A percentile compares a stretch with the other conserved stretches of the same genome.
phyloP scores from a whole-genome alignment of 2,888 invertebrate species.

The Lithophane semibrunnea region DNA sequence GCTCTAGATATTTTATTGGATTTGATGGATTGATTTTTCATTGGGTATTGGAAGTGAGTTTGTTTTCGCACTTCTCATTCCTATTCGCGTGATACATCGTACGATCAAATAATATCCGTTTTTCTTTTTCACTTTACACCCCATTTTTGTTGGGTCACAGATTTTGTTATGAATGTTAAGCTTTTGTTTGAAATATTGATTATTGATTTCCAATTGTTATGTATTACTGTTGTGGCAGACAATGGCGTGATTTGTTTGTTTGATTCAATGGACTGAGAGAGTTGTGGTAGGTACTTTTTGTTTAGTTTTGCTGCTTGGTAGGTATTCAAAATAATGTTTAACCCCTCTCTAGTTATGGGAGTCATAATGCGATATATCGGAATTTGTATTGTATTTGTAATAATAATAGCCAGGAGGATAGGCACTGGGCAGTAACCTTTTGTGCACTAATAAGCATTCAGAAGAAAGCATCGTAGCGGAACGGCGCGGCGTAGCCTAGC shows the following conservation, averaged over 20 bases:
- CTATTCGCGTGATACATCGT: slow-evolving; percentile 74
- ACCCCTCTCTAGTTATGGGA: not conserved
- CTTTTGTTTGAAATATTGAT: slow-evolving; percentile 62
- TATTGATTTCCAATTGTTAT: slow-evolving; percentile 55
- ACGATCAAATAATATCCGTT: slow-evolving; percentile 77
- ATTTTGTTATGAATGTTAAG: slow-evolving; percentile 64
- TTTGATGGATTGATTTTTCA: slow-evolving; percentile 81
- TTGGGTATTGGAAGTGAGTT: slow-evolving; percentile 76
- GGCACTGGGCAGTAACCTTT: not conserved
- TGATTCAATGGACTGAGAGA: slow-evolving; percentile 14
- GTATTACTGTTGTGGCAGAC: slow-evolving; percentile 29
- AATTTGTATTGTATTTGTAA: no score
- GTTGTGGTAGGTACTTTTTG: not conserved
- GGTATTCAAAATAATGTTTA: not conserved
- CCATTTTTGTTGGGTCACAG: slow-evolving; percentile 68
- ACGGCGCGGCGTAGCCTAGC: not conserved
- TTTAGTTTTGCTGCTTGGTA: not conserved
- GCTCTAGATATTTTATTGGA: slow-evolving; percentile 75
- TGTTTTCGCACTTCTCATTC: slow-evolving; percentile 70
- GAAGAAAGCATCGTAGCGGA: not conserved
- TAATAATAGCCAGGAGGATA: not conserved
- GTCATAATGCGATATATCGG: not conserved
- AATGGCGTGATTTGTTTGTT: slow-evolving; percentile 28
- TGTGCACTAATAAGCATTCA: not conserved
- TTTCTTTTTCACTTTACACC: slow-evolving; percentile 74